Percentiles rank a stretch among this genome's conserved stretches.
Conservation (phyloP, 2,113 vertebrate species). For the Macquaria ambigua region DNA sequence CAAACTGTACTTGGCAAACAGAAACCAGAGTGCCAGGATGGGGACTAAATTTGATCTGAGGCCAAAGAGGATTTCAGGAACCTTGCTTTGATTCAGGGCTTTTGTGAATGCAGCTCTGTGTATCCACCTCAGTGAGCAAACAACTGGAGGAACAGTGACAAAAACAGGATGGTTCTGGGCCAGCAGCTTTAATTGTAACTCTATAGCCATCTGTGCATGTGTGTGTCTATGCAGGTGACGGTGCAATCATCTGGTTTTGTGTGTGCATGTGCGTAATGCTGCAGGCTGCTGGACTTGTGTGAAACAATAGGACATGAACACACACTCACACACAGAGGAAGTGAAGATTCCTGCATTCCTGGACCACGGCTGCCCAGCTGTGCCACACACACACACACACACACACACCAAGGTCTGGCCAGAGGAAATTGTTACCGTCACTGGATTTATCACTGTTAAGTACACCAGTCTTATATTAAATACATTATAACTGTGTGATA, state of each 20-base stretch:
- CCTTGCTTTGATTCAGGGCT: not conserved
- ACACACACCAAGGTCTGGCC: slow-evolving; percentile 11
- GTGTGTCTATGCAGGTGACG: slow-evolving; percentile 38
- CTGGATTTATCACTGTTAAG: slow-evolving; percentile 25
- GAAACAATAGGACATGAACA: slow-evolving; percentile 75
- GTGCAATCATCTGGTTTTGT: slow-evolving; percentile 49
- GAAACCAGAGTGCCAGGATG: slow-evolving; percentile 10
- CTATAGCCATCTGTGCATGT: slow-evolving; percentile 49
- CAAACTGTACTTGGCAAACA: not conserved
- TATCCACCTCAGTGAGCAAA: slow-evolving; percentile 42
- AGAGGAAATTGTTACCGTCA: slow-evolving; percentile 29
- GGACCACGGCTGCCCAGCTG: slow-evolving; percentile 63
- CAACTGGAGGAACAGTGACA: slow-evolving; percentile 61
- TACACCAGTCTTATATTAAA: slow-evolving; percentile 11
- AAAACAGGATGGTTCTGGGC: slow-evolving; percentile 73
- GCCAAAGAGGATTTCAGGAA: slow-evolving; percentile 8
- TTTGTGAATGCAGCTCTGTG: slow-evolving; percentile 3
- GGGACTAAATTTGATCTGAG: not conserved
- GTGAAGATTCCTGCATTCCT: slow-evolving; percentile 73
- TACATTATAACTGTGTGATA: not conserved
- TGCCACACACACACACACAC: slow-evolving; percentile 39
- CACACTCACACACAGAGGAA: slow-evolving; percentile 64
- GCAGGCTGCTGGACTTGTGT: slow-evolving; percentile 20
- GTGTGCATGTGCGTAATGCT: slow-evolving; percentile 16
- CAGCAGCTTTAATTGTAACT: slow-evolving; percentile 33